phyloP scores from a whole-genome alignment of 2,797 vertebrate species.

The Aplochiton taeniatus region DNA sequence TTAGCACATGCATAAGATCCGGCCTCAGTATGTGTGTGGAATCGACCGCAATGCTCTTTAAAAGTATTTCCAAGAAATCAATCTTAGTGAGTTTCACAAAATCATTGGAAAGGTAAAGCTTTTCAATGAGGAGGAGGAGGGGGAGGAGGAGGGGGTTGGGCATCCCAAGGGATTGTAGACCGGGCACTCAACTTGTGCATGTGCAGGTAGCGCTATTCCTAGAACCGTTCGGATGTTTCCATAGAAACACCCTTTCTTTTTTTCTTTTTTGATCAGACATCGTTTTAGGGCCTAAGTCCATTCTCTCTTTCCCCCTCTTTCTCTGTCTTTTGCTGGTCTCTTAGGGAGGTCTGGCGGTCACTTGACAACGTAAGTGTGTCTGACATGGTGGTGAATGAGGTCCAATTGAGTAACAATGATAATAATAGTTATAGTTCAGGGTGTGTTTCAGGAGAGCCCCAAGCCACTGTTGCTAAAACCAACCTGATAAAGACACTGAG shows the following conservation, averaged over 20 bases:
- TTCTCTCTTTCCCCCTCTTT: slow-evolving; percentile 41
- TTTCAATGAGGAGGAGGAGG: neutral
- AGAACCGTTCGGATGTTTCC: slow-evolving; percentile 72
- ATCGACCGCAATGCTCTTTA: no score
- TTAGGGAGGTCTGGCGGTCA: slow-evolving; percentile 57
- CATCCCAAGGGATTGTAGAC: slow-evolving; percentile 24
- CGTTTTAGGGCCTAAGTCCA: slow-evolving; percentile 67
- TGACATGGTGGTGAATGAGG: slow-evolving; percentile 24
- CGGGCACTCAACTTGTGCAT: slow-evolving; percentile 41
- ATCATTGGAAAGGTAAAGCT: no score
- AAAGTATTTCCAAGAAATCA: no score
- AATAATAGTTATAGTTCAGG: no score
- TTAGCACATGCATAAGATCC: no score
- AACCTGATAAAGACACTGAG: no score
- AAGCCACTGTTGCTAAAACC: no score
- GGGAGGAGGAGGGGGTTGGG: slow-evolving; percentile 5
- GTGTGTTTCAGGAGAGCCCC: no score
- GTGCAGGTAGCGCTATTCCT: slow-evolving; percentile 46
- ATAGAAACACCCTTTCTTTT: slow-evolving; percentile 76
- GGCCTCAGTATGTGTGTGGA: no score
- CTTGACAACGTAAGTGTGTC: slow-evolving; percentile 57
- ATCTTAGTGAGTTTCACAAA: no score
- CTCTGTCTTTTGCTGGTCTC: slow-evolving; percentile 14
- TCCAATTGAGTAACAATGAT: slow-evolving; percentile 20
- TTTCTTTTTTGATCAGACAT: slow-evolving; percentile 34